Conservation (phyloP, 53 echinoderm and acorn worm species). For the Zoroaster sp. region DNA sequence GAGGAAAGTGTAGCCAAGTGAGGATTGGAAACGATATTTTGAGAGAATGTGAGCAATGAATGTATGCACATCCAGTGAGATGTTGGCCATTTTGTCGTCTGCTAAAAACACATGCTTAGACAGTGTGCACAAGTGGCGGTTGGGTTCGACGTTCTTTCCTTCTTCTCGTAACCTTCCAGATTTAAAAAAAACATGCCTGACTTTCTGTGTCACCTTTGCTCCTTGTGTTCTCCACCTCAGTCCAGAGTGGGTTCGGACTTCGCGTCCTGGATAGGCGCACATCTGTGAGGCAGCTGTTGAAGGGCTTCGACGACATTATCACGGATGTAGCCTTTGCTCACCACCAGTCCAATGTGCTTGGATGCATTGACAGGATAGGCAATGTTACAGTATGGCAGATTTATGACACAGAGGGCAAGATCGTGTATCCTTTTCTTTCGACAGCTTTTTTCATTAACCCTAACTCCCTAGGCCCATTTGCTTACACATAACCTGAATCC, state of each 20-base stretch:
- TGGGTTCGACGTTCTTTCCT: too few species aligned
- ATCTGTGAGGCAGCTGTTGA: constrained; percentile 84
- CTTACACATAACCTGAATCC: too few species aligned
- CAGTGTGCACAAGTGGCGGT: too few species aligned
- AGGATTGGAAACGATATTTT: too few species aligned
- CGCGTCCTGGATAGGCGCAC: constrained; percentile 82
- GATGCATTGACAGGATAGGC: constrained; percentile 87
- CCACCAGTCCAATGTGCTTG: constrained; percentile 86
- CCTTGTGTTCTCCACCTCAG: too few species aligned
- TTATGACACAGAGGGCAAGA: constrained; percentile 63
- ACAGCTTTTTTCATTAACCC: neutral
- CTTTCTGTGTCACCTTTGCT: neutral
- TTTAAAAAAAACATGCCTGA: neutral
- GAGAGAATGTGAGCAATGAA: too few species aligned
- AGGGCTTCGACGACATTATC: constrained; percentile 82
- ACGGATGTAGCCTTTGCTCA: constrained; percentile 87
- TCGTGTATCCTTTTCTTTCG: constrained; percentile 84
- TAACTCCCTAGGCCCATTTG: neutral
- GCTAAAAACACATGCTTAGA: too few species aligned
- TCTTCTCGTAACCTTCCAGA: too few species aligned
- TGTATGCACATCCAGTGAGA: too few species aligned
- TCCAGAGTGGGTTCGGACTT: constrained; percentile 83
- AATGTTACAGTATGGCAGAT: constrained; percentile 87
- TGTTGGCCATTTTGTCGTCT: too few species aligned
- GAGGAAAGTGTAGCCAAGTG: too few species aligned